These are phyloP conservation scores for Aplodontia rufa DNA, from an alignment of 2,113 vertebrate species.

Conservation along the genomic window DNA sequence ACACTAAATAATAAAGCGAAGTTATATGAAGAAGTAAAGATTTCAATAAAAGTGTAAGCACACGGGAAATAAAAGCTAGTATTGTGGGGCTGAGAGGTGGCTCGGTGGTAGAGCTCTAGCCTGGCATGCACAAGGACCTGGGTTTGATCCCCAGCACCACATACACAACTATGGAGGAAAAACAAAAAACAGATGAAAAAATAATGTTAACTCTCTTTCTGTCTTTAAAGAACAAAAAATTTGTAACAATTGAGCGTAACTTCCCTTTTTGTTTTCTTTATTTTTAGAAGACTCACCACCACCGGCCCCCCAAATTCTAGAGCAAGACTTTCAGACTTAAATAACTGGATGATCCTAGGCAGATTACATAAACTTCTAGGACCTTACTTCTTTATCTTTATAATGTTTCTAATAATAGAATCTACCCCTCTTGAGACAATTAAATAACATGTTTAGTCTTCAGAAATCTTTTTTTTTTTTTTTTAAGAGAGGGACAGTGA, in stretches of 20 bases:
- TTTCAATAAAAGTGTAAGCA: neutral
- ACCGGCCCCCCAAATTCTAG: neutral
- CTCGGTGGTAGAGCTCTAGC: too few species aligned
- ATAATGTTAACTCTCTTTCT: too few species aligned
- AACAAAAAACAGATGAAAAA: too few species aligned
- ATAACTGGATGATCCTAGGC: neutral
- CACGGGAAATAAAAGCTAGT: neutral
- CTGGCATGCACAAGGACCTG: too few species aligned
- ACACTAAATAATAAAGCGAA: neutral
- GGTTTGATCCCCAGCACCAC: too few species aligned
- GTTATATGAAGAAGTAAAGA: neutral
- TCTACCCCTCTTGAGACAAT: neutral
- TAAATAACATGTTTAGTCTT: too few species aligned
- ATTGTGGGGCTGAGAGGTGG: too few species aligned
- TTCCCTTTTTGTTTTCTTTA: neutral
- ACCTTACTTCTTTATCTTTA: conserved; percentile 9
- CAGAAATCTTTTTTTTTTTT: too few species aligned
- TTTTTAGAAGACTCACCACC: neutral
- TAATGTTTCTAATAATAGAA: conserved; percentile 18
- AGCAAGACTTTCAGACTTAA: neutral
- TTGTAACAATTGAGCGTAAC: too few species aligned
- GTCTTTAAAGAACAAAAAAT: too few species aligned
- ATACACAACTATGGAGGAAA: too few species aligned
- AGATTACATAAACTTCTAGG: conserved; percentile 16
- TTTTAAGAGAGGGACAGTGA: too few species aligned